Evolutionary conservation across 2,797 vertebrate genomes (phyloP).

Genomic region (Semaprochilodus insignis): DNA sequence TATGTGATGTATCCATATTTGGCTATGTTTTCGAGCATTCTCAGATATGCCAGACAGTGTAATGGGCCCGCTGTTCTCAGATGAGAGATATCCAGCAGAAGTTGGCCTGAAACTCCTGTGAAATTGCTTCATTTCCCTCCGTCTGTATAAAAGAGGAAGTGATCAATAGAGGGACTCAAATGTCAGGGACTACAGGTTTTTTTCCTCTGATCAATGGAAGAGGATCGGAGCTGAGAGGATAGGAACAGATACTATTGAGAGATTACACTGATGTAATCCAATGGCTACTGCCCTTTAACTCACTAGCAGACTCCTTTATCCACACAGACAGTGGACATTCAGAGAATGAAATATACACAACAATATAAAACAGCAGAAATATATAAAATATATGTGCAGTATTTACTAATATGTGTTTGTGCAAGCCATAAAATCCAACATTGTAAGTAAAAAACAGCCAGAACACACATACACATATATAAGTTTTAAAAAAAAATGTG

Average conservation of each 20-base stretch:
- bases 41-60: slow-evolving; percentile 31
- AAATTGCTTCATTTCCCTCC: slow-evolving; percentile 75
- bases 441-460: too few species aligned
- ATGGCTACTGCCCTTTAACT: slow-evolving; percentile 64
- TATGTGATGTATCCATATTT: slow-evolving; percentile 27
- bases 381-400: neutral
- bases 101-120: slow-evolving; percentile 64
- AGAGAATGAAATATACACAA: neutral
- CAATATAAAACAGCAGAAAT: neutral
- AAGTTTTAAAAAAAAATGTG: too few species aligned
- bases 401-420: neutral
- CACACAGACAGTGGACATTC: slow-evolving; percentile 21
- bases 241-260: slow-evolving; percentile 81
- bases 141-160: slow-evolving; percentile 84
- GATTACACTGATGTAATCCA: slow-evolving; percentile 79
- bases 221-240: slow-evolving; percentile 77
- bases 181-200: slow-evolving; percentile 83
- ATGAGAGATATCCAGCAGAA: slow-evolving; percentile 70
- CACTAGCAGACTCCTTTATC: slow-evolving; percentile 48
- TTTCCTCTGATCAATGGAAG: slow-evolving; percentile 83
- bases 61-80: slow-evolving; percentile 56
- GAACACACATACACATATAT: too few species aligned
- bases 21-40: slow-evolving; percentile 3
- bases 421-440: neutral
- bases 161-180: slow-evolving; percentile 83